Evolutionary conservation across 2,797 vertebrate species (phyloP).

Genomic region (Malacoctenus gilli): DNA sequence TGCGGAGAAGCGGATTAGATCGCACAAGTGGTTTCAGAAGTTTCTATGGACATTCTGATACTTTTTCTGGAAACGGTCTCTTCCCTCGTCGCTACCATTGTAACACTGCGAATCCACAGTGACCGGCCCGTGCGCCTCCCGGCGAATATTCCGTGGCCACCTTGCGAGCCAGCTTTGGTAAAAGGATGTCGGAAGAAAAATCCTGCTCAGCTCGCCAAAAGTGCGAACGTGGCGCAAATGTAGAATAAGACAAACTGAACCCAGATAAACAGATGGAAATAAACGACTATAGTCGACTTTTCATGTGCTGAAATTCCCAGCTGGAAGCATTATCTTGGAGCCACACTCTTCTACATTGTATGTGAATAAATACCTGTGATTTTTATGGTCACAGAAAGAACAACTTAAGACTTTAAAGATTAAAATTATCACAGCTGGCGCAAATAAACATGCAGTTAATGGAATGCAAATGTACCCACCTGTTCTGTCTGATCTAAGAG

Average conservation of each 20-base stretch:
- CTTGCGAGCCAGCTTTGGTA: background rate
- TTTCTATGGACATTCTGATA: conserved; percentile 21
- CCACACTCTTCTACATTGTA: background rate
- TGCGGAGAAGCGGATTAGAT: conserved; percentile 33
- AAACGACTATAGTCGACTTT: no score
- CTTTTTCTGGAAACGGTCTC: conserved; percentile 14
- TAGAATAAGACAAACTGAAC: no score
- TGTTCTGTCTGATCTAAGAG: conserved; percentile 1
- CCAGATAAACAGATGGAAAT: no score
- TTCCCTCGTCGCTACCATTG: background rate
- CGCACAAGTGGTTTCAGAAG: conserved; percentile 14
- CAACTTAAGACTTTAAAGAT: background rate
- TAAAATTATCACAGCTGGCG: background rate
- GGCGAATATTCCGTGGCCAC: background rate
- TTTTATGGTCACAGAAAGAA: background rate
- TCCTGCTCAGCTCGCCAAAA: no score
- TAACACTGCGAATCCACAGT: conserved; percentile 2
- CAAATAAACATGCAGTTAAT: conserved; percentile 6
- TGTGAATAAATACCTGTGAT: conserved; percentile 2
- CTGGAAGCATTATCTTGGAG: background rate
- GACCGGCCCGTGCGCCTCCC: background rate
- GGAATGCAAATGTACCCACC: conserved; percentile 2
- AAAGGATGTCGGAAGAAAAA: no score
- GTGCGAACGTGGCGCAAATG: no score
- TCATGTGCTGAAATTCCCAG: background rate